Evolutionary conservation across 2,797 vertebrate species (phyloP).

Genomic region (Leuciscus waleckii): DNA sequence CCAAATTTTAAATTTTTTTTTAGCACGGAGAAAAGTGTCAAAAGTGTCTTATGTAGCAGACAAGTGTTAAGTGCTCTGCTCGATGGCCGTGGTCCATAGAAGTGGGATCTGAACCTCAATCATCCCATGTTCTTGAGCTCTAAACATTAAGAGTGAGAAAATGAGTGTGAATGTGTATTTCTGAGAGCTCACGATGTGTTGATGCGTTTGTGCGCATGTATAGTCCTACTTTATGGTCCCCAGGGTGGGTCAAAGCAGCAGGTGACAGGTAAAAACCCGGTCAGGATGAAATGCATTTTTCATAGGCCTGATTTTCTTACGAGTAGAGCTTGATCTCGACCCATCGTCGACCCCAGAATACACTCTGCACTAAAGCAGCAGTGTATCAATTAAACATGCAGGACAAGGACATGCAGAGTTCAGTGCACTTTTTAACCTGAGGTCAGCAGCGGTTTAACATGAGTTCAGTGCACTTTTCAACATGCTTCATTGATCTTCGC

Average conservation of each 20-base stretch:
- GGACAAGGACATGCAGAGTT: slow-evolving; percentile 71
- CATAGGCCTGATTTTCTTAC: slow-evolving; percentile 62
- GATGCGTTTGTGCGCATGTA: slow-evolving; percentile 16
- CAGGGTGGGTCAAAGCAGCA: slow-evolving; percentile 25
- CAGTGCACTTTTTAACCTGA: slow-evolving; percentile 59
- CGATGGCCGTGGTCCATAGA: not conserved
- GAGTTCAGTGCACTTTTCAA: not conserved
- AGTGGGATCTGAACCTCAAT: slow-evolving; percentile 14
- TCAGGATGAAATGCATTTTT: slow-evolving; percentile 67
- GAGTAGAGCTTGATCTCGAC: slow-evolving; percentile 48
- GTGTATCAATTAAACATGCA: slow-evolving; percentile 73
- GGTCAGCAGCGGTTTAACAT: slow-evolving; percentile 6
- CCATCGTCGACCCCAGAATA: slow-evolving; percentile 51
- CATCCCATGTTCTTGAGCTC: not conserved
- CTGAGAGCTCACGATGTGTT: slow-evolving; percentile 47
- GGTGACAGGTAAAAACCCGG: slow-evolving; percentile 59
- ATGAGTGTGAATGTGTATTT: slow-evolving; percentile 44
- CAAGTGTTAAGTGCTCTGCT: slow-evolving; percentile 39
- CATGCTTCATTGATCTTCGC: slow-evolving; percentile 3
- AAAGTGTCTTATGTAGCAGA: slow-evolving; percentile 17
- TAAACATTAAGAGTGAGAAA: slow-evolving; percentile 46
- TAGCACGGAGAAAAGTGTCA: not conserved
- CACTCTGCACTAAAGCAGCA: slow-evolving; percentile 66
- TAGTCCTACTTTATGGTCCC: slow-evolving; percentile 30
- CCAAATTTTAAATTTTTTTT: not conserved